A percentile compares a stretch with the other conserved stretches of the same genome.
phyloP scores from a whole-genome alignment of 2,797 vertebrate species.

The Phoxinus dragarum region DNA sequence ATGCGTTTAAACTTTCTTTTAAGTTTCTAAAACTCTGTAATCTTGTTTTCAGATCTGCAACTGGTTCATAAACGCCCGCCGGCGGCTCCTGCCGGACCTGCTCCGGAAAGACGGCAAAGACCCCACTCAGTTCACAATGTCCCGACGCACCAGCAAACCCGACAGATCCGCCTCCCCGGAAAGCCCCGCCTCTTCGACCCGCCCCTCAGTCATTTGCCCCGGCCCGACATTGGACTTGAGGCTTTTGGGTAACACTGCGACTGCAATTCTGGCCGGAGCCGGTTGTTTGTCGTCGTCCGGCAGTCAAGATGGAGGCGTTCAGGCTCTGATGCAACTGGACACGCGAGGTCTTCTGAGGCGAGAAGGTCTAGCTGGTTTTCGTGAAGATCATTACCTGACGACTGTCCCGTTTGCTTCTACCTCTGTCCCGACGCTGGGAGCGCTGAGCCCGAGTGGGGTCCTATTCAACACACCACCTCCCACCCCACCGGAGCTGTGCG shows the following conservation, averaged over 20 bases:
- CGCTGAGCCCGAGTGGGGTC: slow-evolving; percentile 80
- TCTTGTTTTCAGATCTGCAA: slow-evolving; percentile 87
- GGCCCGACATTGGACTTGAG: slow-evolving; percentile 84
- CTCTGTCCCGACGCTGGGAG: slow-evolving; percentile 70
- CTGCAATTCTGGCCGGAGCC: slow-evolving; percentile 77
- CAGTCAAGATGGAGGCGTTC: slow-evolving; percentile 69
- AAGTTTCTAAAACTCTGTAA: not conserved
- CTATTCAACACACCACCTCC: slow-evolving; percentile 92
- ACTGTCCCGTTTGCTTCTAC: slow-evolving; percentile 46
- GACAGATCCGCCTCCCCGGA: slow-evolving; percentile 76
- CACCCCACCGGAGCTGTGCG: slow-evolving; percentile 87
- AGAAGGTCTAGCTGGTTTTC: slow-evolving; percentile 55
- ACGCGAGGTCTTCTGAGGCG: slow-evolving; percentile 74
- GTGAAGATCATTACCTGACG: slow-evolving; percentile 33
- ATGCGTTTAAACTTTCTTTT: not conserved
- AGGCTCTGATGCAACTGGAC: slow-evolving; percentile 79
- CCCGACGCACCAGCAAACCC: slow-evolving; percentile 83
- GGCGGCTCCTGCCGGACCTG: slow-evolving; percentile 92
- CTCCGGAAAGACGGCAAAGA: slow-evolving; percentile 95
- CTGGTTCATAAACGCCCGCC: slow-evolving; percentile 97
- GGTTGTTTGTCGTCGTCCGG: slow-evolving; percentile 67
- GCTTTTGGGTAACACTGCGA: slow-evolving; percentile 84
- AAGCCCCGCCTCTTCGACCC: slow-evolving; percentile 57
- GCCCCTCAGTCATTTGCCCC: slow-evolving; percentile 77
- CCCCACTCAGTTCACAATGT: slow-evolving; percentile 94